A percentile compares a stretch with the other conserved stretches of the same genome.
These are phyloP conservation scores for Todus mexicanus DNA, from an alignment of 2,797 vertebrate genomes.

Conservation along the genomic window DNA sequence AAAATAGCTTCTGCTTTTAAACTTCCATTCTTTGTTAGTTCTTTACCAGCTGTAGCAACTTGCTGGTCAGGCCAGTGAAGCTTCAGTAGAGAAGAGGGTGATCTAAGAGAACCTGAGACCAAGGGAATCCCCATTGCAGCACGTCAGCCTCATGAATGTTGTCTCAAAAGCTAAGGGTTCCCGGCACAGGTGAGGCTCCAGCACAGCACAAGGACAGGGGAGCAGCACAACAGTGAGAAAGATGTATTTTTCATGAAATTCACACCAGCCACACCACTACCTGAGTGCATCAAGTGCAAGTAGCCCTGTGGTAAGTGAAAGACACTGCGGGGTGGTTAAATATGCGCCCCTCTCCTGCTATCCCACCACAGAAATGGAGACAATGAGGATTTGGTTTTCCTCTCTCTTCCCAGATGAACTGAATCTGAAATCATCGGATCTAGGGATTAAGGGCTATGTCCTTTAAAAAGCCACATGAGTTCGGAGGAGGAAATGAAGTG, in stretches of 20 bases:
- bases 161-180: background rate
- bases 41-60: background rate
- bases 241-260: background rate
- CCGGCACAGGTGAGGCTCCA: background rate
- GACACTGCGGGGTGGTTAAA: background rate
- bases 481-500: background rate
- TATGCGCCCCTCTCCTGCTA: background rate
- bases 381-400: background rate
- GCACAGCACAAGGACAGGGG: background rate
- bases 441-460: fast-evolving
- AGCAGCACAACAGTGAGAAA: background rate
- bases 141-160: background rate
- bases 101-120: background rate
- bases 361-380: background rate
- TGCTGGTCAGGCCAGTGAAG: background rate
- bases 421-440: background rate
- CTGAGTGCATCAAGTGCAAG: background rate
- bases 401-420: background rate
- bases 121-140: background rate
- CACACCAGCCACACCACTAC: background rate
- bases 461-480: background rate
- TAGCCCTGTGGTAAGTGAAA: background rate
- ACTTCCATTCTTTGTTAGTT: background rate
- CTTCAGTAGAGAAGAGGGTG: background rate
- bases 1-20: background rate